Base-by-base conservation (phyloP, 2,113 vertebrate genomes). In the Malaclemys terrapin region DNA sequence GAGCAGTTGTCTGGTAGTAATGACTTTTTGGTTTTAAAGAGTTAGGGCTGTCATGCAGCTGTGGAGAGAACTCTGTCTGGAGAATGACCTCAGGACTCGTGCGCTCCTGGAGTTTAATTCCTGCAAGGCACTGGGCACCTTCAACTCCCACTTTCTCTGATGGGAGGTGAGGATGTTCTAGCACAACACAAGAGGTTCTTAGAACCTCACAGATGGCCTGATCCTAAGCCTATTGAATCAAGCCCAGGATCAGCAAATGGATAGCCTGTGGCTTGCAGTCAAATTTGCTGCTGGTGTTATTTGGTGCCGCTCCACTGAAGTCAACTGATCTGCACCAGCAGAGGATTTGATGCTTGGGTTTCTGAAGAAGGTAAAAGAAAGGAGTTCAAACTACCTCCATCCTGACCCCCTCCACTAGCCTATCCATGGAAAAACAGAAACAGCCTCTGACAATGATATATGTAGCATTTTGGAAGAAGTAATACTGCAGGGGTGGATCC, bases 401-500 rank as follows among this genome's bases (percentile, higher is more conserved):
- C 29, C 80, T 87, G 82, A 10, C 22, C 24, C 42, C 38, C 16
- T 65, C 54, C 38, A 53, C 38, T 75, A 81, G 45, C 45, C 93
- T 87, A 84, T 69, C 87, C 65, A 72, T 90, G 92, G 56, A 88
- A 80, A 93, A 49, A 52, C 2, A 1, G 80, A 49, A 62, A 53
- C 1, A 0, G 85, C 59, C 53, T 35, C 45, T 0, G 2, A 35
- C 86, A 85, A 82, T 72, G 38, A 93, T 90, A 11, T 27, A 52
- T 89, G 90, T 83, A 59, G 88, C 94, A 29, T 90, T 89, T 89
- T 59, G 85, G 90, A 82, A 0, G 4, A 89, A 96, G 91, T 95
- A 84, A 65, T 92, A 93, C 89, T 90, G 93, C 87, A 84, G 65
- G 90, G 90, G 90, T n/a, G 35, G 38, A 88, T 82, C 75, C 89